Conservation (phyloP, 2,113 vertebrate genomes). For the Antechinus flavipes region DNA sequence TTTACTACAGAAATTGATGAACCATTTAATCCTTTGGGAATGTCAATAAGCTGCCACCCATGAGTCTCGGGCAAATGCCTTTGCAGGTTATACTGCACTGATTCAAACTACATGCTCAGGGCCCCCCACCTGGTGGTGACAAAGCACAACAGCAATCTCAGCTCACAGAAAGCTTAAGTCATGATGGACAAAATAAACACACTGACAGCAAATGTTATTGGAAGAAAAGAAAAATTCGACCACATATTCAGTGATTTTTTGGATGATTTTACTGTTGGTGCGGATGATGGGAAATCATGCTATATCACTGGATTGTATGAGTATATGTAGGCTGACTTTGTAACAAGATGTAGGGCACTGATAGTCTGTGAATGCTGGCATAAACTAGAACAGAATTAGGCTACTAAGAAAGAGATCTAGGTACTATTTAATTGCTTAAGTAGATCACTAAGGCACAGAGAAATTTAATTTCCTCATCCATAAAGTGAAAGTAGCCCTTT, state of each 20-base stretch:
- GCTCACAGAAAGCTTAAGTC: neutral
- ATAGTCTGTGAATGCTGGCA: neutral
- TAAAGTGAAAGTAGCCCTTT: neutral
- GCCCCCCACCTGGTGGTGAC: neutral
- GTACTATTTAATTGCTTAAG: neutral
- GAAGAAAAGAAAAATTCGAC: neutral
- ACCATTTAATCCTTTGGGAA: neutral
- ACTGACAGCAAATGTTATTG: neutral
- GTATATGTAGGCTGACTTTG: neutral
- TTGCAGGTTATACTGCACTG: neutral
- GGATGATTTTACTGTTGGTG: neutral
- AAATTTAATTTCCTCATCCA: neutral
- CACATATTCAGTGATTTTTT: neutral
- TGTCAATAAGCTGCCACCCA: neutral
- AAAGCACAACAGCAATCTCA: neutral
- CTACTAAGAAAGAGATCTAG: neutral
- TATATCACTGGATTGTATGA: neutral
- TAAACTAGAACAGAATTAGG: neutral
- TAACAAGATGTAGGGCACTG: neutral
- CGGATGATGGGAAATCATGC: neutral
- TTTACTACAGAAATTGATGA: neutral
- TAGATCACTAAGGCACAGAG: neutral
- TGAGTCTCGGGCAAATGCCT: neutral
- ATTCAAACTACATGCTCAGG: neutral
- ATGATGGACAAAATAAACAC: neutral